phyloP scores from a whole-genome alignment of 2,888 invertebrate species.

The Amaurobius ferox region DNA sequence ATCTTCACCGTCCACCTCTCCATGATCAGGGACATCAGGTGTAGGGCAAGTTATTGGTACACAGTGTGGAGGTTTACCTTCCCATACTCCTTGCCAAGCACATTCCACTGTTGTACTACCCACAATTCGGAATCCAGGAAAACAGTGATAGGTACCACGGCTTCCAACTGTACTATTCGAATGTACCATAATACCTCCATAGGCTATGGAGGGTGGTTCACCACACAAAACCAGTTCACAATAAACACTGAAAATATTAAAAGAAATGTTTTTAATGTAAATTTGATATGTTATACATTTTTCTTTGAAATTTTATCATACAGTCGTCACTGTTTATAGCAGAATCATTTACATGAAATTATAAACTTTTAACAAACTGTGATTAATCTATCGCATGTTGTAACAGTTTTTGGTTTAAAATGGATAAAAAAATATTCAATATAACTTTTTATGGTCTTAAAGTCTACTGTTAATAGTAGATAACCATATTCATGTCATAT shows the following conservation, averaged over 20 bases:
- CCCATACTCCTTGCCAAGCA: constrained; percentile 60
- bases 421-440: too few species aligned
- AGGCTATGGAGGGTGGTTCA: constrained; percentile 58
- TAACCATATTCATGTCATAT: too few species aligned
- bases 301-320: too few species aligned
- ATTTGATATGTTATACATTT: too few species aligned
- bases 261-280: too few species aligned
- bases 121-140: constrained; percentile 54
- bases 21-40: constrained; percentile 51
- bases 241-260: constrained; percentile 34
- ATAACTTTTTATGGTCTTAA: too few species aligned
- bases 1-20: constrained; percentile 62
- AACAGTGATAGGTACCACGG: constrained; percentile 48
- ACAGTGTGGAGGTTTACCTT: constrained; percentile 64
- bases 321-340: too few species aligned
- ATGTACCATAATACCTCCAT: constrained; percentile 31
- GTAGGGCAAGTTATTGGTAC: constrained; percentile 67
- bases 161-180: constrained; percentile 38
- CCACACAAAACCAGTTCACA: constrained; percentile 60
- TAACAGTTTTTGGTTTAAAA: too few species aligned
- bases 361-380: too few species aligned
- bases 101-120: constrained; percentile 59
- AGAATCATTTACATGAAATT: too few species aligned
- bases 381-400: too few species aligned
- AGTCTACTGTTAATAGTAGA: too few species aligned